Evolutionary conservation across 1,140 invertebrate genomes (phyloP).

Genomic region (Neotoxoptera formosana): DNA sequence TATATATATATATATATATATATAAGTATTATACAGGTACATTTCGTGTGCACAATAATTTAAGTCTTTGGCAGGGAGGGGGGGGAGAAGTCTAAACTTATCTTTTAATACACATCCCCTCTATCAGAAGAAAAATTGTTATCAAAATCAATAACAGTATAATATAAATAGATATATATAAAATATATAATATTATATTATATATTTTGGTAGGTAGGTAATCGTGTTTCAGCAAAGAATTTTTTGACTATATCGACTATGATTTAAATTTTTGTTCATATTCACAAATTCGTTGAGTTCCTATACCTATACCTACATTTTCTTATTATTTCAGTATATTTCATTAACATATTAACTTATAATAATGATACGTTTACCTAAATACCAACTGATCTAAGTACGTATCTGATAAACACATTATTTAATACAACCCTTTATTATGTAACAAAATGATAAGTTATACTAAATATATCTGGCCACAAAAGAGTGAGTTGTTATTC

Average conservation of each 20-base stretch:
- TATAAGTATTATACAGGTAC: background rate
- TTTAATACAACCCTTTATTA: no score
- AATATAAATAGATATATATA: no score
- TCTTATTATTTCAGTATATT: background rate
- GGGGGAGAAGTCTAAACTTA: background rate
- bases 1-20: no score
- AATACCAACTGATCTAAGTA: background rate
- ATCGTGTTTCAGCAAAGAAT: background rate
- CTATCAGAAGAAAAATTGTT: background rate
- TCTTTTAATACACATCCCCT: background rate
- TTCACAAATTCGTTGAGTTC: background rate
- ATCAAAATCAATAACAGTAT: background rate
- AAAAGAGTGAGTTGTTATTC: background rate
- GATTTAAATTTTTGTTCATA: background rate
- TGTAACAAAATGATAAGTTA: background rate
- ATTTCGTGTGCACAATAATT: background rate
- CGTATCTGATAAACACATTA: background rate
- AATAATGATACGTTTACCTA: background rate
- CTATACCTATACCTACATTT: background rate
- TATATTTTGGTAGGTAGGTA: no score
- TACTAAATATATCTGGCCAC: background rate
- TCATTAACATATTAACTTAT: background rate
- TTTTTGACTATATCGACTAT: background rate
- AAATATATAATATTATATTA: no score
- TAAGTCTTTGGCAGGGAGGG: background rate